Base-by-base conservation (phyloP, 2,113 vertebrate species). In the Cyanocitta stelleri region DNA sequence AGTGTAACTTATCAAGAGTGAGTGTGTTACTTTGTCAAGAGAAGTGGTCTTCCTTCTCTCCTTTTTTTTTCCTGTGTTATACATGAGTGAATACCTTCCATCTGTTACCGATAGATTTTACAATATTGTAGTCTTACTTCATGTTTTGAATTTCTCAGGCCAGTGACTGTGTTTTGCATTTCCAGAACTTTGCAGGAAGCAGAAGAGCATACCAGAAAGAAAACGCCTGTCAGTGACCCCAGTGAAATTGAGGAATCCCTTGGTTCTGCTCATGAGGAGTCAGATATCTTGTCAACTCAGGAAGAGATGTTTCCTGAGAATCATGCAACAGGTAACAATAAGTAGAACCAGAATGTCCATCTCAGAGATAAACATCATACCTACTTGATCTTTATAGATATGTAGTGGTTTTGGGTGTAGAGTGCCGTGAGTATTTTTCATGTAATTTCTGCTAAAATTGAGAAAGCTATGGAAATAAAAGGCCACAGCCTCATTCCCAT, bases 251-350 rank as follows among this genome's bases (percentile, higher is more conserved):
- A 96, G 78, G 89, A 96, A 30, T 46, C 74, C 11, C 27, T 58
- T 20, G 81, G 51, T 49, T 93, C 96, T 66, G 94, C 69, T 85
- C 89, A 75, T 3, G 93, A 98, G 69, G 98, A 98, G 51, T 84
- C 85, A 16, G 98, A 98, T 86, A 67, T 98, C 71, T 90, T 98
- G 73, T 99, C 99, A 61, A 99, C 98, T 35, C 99, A 99, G 95
- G 98, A 99, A 73, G 99, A 99, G 84, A 92, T 99, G 97, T 99
- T 99, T 93, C 98, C 98, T 3, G 98, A 98, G 86, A 97, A 73
- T 85, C 93, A 88, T 55, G 87, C 83, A 93, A 66, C 97, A 98
- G 98, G 98, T 98, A 97, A 92, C 20, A 46, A 13, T 3, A 54
- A 54, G 24, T 21, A 55, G 55, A 87, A 64, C 32, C 48, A 64